A percentile compares a stretch with the other conserved stretches of the same genome.
These are phyloP conservation scores for Hippocampus barbouri DNA, from an alignment of 2,113 vertebrate species.

Conservation along the genomic window DNA sequence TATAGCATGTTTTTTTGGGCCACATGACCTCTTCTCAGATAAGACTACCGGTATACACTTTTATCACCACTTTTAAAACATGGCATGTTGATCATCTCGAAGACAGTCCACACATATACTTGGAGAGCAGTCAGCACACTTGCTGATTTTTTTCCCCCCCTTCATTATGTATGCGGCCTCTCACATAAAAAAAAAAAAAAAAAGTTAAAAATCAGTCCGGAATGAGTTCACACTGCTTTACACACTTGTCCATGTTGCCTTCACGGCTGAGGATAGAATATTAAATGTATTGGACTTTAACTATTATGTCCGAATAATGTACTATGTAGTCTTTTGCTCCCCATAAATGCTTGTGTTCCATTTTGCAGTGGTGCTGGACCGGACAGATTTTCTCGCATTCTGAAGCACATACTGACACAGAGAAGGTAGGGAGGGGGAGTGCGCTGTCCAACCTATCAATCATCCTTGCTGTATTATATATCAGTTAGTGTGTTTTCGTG, in stretches of 20 bases:
- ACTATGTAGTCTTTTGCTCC: not conserved
- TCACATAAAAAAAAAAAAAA: too few relatives aligned
- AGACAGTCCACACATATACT: too few relatives aligned
- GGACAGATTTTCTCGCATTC: slow-evolving; percentile 84
- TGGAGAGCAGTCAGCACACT: not conserved
- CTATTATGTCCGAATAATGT: not conserved
- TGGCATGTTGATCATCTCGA: too few relatives aligned
- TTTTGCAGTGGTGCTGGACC: slow-evolving; percentile 62
- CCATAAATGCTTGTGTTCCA: slow-evolving; percentile 11
- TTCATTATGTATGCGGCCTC: too few relatives aligned
- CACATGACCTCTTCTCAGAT: not conserved
- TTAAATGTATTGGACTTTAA: not conserved
- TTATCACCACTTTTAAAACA: not conserved
- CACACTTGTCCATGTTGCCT: not conserved
- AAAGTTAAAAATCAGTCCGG: too few relatives aligned
- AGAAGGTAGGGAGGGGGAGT: slow-evolving; percentile 70
- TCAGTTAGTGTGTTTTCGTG: not conserved
- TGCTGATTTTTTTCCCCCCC: too few relatives aligned
- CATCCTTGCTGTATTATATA: not conserved
- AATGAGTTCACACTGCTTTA: not conserved
- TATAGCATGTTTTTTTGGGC: not conserved
- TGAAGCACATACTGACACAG: slow-evolving; percentile 88
- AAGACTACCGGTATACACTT: not conserved
- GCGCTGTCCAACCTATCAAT: too few relatives aligned
- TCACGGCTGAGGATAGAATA: not conserved